phyloP scores from a whole-genome alignment of 2,113 vertebrate genomes.

The Cinclus cinclus region DNA sequence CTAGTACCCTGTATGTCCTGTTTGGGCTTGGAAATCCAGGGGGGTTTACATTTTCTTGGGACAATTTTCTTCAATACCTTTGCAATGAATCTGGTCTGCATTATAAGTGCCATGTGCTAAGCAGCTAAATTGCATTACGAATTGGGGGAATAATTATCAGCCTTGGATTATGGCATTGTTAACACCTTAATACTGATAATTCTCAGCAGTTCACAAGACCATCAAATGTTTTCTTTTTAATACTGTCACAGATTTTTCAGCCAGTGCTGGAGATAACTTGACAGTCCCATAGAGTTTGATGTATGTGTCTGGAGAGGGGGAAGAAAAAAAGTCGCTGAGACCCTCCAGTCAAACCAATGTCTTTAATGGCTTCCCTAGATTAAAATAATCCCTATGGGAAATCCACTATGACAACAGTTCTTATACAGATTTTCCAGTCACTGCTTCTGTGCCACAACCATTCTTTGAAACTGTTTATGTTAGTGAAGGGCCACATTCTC shows the following conservation, averaged over 20 bases:
- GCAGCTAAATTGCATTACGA: slow-evolving; percentile 19
- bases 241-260: slow-evolving; percentile 37
- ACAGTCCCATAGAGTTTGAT: slow-evolving; percentile 65
- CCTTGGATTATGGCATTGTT: slow-evolving; percentile 58
- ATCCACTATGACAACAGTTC: slow-evolving; percentile 71
- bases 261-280: slow-evolving; percentile 48
- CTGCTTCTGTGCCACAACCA: slow-evolving; percentile 47
- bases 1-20: not conserved
- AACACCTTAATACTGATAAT: slow-evolving; percentile 78
- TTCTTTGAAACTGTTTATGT: slow-evolving; percentile 66
- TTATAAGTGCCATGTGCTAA: slow-evolving; percentile 13
- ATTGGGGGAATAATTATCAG: slow-evolving; percentile 17
- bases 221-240: slow-evolving; percentile 60
- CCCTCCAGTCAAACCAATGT: slow-evolving; percentile 45
- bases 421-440: slow-evolving; percentile 72
- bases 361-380: slow-evolving; percentile 73
- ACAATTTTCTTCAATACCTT: not conserved
- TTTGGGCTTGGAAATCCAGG: not conserved
- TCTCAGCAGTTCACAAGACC: slow-evolving; percentile 63
- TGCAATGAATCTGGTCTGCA: not conserved
- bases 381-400: slow-evolving; percentile 76
- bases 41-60: not conserved
- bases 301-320: slow-evolving; percentile 61
- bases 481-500: slow-evolving; percentile 57
- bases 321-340: slow-evolving; percentile 1